Conservation (phyloP, 1,140 invertebrate genomes). For the Cydia splendana region DNA sequence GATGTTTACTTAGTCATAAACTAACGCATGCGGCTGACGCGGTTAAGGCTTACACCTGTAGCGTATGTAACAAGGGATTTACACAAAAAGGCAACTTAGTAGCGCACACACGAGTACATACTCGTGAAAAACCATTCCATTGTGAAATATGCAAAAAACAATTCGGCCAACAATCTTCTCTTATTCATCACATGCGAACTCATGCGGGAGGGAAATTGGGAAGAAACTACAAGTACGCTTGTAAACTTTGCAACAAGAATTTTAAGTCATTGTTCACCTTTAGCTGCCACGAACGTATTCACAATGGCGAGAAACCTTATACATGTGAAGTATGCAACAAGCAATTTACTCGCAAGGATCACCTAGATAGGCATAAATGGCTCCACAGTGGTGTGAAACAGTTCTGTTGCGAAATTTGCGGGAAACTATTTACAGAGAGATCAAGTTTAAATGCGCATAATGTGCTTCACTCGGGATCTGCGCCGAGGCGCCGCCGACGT, state of each 20-base stretch:
- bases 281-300: neutral
- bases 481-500: neutral
- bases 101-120: neutral
- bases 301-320: slow-evolving; percentile 10
- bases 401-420: slow-evolving; percentile 3
- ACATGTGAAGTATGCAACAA: neutral
- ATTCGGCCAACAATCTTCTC: neutral
- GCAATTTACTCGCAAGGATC: neutral
- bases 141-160: slow-evolving; percentile 2
- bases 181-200: slow-evolving; percentile 8
- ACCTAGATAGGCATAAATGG: neutral
- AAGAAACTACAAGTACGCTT: neutral
- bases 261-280: neutral
- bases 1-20: slow-evolving; percentile 1
- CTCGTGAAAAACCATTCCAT: neutral
- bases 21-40: neutral
- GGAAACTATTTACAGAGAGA: neutral
- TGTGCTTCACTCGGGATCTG: neutral
- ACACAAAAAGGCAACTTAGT: neutral
- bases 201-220: neutral
- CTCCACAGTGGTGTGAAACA: neutral
- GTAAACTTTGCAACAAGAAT: neutral
- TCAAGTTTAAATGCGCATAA: neutral
- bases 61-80: neutral
- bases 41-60: neutral